These are phyloP conservation scores for Melipona beecheii DNA, from an alignment of 2,888 invertebrate genomes.

Conservation along the genomic window DNA sequence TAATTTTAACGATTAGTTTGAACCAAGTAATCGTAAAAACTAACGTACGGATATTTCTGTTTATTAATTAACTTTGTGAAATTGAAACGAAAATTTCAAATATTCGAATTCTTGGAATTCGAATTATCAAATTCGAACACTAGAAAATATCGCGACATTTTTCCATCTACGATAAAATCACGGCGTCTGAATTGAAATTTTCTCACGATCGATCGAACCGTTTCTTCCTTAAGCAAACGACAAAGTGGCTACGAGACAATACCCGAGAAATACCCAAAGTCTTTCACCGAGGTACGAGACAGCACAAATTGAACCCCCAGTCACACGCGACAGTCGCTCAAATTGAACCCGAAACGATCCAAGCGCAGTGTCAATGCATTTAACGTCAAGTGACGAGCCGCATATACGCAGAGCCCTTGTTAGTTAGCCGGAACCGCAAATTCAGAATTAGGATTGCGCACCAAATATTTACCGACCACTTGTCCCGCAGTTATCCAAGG, in stretches of 20 bases:
- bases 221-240: not conserved
- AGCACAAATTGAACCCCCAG: not conserved
- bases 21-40: too few relatives aligned
- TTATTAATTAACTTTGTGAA: too few relatives aligned
- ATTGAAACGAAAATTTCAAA: too few relatives aligned
- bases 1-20: too few relatives aligned
- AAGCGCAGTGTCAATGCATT: conserved; percentile 19
- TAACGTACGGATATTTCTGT: too few relatives aligned
- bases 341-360: conserved; percentile 12
- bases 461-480: conserved; percentile 80
- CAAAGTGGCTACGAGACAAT: not conserved
- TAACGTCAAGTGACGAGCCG: not conserved
- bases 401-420: not conserved
- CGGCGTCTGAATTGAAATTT: not conserved
- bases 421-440: conserved; percentile 52
- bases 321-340: not conserved
- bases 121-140: too few relatives aligned
- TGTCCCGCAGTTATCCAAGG: conserved; percentile 56
- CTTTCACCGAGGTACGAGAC: not conserved
- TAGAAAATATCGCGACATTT: too few relatives aligned
- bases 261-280: too few relatives aligned
- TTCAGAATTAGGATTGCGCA: conserved; percentile 71
- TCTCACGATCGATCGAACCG: not conserved
- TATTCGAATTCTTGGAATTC: too few relatives aligned
- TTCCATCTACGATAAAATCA: too few relatives aligned